phyloP scores from a whole-genome alignment of 2,888 invertebrate genomes.

The Pterostichus madidus region DNA sequence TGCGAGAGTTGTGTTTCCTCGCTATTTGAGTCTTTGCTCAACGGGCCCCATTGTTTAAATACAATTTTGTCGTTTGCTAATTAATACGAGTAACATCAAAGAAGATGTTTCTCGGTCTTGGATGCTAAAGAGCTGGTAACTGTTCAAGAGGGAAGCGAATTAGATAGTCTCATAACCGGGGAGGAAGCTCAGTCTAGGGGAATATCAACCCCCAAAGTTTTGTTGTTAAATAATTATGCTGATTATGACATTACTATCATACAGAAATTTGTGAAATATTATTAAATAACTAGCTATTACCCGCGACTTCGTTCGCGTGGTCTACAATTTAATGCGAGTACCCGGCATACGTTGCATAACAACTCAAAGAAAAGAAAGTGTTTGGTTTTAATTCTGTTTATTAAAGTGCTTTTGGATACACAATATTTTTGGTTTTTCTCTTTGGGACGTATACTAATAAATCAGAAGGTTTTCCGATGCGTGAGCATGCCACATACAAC shows the following conservation, averaged over 20 bases:
- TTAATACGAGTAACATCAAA: constrained; percentile 80
- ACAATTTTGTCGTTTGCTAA: constrained; percentile 83
- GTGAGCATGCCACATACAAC: too few species aligned
- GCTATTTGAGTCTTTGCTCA: constrained; percentile 67
- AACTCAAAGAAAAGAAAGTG: too few species aligned
- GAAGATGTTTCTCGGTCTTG: constrained; percentile 79
- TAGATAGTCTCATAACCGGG: constrained; percentile 47
- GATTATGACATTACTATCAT: background rate
- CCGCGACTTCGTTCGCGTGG: too few species aligned
- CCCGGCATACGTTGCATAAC: too few species aligned
- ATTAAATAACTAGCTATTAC: too few species aligned
- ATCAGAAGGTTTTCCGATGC: too few species aligned
- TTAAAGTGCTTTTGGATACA: too few species aligned
- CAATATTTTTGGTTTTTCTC: too few species aligned
- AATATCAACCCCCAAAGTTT: background rate
- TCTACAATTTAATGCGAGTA: too few species aligned
- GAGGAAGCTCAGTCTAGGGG: constrained; percentile 1
- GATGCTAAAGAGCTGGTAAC: constrained; percentile 77
- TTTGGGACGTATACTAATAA: too few species aligned
- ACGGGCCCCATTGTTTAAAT: constrained; percentile 80
- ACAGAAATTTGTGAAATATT: background rate
- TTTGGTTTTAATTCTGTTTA: too few species aligned
- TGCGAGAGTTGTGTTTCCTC: constrained; percentile 55
- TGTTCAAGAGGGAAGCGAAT: constrained; percentile 55
- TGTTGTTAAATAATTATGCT: background rate